phyloP scores from a whole-genome alignment of 2,888 invertebrate genomes.

The Phania funesta region DNA sequence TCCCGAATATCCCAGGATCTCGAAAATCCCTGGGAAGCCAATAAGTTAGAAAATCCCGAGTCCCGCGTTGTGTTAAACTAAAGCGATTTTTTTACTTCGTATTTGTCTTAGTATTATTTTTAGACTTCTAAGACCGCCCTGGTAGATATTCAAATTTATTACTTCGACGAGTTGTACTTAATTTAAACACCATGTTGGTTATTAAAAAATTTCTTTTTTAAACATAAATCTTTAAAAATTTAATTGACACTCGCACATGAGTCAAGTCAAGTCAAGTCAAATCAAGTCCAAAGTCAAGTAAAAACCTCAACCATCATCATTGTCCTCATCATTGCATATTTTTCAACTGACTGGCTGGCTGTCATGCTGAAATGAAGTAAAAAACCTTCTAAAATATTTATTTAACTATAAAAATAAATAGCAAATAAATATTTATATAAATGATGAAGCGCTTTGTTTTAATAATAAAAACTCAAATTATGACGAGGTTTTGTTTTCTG shows the following conservation, averaged over 20 bases:
- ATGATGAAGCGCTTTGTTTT: neutral
- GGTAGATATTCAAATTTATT: too few species aligned
- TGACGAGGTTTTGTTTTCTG: neutral
- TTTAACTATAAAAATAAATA: slow-evolving; percentile 13
- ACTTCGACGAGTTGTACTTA: too few species aligned
- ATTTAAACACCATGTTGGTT: neutral
- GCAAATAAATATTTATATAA: slow-evolving; percentile 15
- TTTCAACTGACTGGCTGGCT: slow-evolving; percentile 7
- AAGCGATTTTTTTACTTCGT: too few species aligned
- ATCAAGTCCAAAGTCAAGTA: neutral
- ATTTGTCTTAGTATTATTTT: too few species aligned
- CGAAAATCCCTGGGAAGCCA: too few species aligned
- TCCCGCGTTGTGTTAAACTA: too few species aligned
- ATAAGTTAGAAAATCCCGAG: too few species aligned
- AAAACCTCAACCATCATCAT: neutral
- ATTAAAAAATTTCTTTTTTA: neutral
- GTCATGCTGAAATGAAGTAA: slow-evolving; percentile 53
- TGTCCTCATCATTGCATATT: too few species aligned
- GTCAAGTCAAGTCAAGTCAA: slow-evolving; percentile 19
- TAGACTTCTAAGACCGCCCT: too few species aligned
- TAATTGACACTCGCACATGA: slow-evolving; percentile 33
- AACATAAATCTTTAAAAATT: slow-evolving; percentile 2
- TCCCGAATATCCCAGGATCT: too few species aligned
- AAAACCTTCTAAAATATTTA: slow-evolving; percentile 40
- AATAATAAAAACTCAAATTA: neutral